Base-by-base conservation (phyloP, 1,140 invertebrate species). In the Doryteuthis pealeii region DNA sequence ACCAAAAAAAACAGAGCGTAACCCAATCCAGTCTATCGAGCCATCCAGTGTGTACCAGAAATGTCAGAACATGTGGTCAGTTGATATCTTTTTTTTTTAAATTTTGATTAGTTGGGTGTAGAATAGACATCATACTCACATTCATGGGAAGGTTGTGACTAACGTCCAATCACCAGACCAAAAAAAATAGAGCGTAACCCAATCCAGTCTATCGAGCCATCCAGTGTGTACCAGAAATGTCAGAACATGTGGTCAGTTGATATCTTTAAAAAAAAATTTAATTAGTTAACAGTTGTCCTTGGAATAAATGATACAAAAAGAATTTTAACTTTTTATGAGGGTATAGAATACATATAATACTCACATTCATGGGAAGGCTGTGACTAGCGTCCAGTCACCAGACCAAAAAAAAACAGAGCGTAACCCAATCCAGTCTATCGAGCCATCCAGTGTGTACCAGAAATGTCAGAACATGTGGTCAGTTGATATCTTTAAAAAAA, bases 321-420 rank as follows among this genome's bases (percentile, higher is more conserved):
- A n/a, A n/a, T n/a, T n/a, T n/a, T n/a, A n/a, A n/a, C n/a, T n/a
- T n/a, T n/a, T n/a, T n/a, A n/a, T n/a, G n/a, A n/a, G n/a, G n/a
- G n/a, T n/a, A n/a, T n/a, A n/a, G n/a, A n/a, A n/a, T n/a, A n/a
- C n/a, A n/a, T n/a, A n/a, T n/a, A n/a, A 87, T 79, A 86, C 83
- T 74, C 95, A 96, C 85, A 90, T 90, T 30, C 93, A 96, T 85
- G 88, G 90, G 77, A 91, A 92, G 62, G 91, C 92, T 5, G 92
- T 94, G 92, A 93, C 82, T 93, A 94, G 79, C 89, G 90, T 31
- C 91, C 93, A 30, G 92, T 95, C 87, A 89, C 91, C 54, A 88
- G 89, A 3, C 79, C 92, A 32, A 89, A 90, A 75, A 91, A 91
- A 74, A 90, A 93, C 84, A 96, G 92, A 81, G 91, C 95, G 75